phyloP scores from a whole-genome alignment of 2,888 invertebrate genomes.

The Luperina nickerlii region DNA sequence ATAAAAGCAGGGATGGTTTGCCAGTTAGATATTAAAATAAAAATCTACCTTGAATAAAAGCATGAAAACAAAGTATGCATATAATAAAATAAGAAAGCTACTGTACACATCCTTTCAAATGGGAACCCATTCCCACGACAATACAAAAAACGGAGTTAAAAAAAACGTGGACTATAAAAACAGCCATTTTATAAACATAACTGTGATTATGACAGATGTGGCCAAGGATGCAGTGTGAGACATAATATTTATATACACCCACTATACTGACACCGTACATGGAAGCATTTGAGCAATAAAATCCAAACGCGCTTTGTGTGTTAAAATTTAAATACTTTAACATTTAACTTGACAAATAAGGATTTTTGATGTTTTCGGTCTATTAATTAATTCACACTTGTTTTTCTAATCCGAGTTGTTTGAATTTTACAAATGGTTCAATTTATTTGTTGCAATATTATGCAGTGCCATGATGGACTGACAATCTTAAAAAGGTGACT shows the following conservation, averaged over 20 bases:
- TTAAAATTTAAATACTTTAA: constrained; percentile 26
- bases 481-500: not conserved
- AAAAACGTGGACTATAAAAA: constrained; percentile 6
- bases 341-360: constrained; percentile 2
- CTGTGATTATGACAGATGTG: constrained; percentile 45
- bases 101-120: constrained; percentile 8
- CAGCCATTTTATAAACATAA: constrained; percentile 20
- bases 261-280: constrained; percentile 29
- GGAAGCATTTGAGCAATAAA: constrained; percentile 37
- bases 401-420: not conserved
- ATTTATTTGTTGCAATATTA: not conserved
- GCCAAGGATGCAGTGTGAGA: constrained; percentile 51
- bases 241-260: constrained; percentile 52
- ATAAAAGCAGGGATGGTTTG: too few species aligned
- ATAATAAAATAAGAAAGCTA: constrained; percentile 18
- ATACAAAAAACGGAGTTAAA: constrained; percentile 21
- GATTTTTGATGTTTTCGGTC: constrained; percentile 16
- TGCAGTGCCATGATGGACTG: not conserved
- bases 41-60: not conserved
- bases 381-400: not conserved
- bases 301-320: constrained; percentile 11
- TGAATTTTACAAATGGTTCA: not conserved
- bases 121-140: constrained; percentile 26
- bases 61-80: not conserved
- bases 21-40: not conserved